Evolutionary conservation across 23 tunicate genomes (phyloP), one percentile per base, ranked within the genome.

Genomic region (Aplidium turbinatum): DNA sequence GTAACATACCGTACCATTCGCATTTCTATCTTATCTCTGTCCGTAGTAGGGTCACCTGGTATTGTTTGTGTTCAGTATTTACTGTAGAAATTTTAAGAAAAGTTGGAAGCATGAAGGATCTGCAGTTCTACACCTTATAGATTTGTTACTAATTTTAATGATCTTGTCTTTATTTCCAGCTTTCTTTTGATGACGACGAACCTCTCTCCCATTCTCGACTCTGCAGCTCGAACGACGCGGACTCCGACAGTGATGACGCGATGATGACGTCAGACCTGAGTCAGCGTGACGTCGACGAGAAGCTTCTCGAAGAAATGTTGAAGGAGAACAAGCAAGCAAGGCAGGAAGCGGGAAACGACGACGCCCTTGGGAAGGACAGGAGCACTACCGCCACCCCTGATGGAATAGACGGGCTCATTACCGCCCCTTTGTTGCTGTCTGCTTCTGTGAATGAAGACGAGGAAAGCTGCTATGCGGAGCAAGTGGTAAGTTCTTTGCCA

Each of bases 121-220:
- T n/a, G n/a, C n/a, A n/a, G n/a, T n/a, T n/a, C n/a, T n/a, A n/a
- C n/a, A n/a, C n/a, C n/a, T n/a, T n/a, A n/a, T n/a, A n/a, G 53
- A 47, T 19, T 47, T 47, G 53, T n/a, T 0, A 20, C 19, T 47
- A 47, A 19, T n/a, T 0, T 47, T 19, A 19, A 0, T 47, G 0
- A n/a, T n/a, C n/a, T n/a, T 18, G 22, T 40, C 39, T 24, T 38
- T 23, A 36, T 40, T 16, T 71, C 3, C 40, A 47, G 76, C 38
- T 70, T 4, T 45, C 39, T 32, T 55, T n/a, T n/a, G 96, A 88
- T 22, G 95, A 87, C 63, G 83, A 88, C 66, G 50, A 45, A 24
- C 88, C 85, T 42, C 96, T 88, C 3, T 72, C 87, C 16, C 96
- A 88, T 50, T 88, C 96, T 40, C 80, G 87, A 16, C 79, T 88